Conservation (phyloP, 2,113 vertebrate genomes). For the Aegithalos caudatus region DNA sequence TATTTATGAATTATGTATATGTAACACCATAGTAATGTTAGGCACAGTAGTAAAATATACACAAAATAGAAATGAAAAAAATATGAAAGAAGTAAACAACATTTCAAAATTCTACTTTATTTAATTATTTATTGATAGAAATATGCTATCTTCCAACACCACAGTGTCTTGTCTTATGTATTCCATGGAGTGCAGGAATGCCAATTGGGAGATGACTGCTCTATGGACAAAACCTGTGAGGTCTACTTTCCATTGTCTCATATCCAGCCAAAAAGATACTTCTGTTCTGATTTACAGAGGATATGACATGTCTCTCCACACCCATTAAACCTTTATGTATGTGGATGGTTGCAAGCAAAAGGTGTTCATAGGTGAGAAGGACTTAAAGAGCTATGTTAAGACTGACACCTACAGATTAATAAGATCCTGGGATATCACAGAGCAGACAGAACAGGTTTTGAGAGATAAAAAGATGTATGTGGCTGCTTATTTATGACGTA, state of each 20-base stretch:
- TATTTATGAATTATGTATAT: neutral
- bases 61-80: neutral
- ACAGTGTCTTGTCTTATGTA: neutral
- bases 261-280: neutral
- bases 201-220: neutral
- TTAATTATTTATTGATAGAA: neutral
- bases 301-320: neutral
- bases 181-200: rapidly evolving
- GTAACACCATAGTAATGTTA: neutral
- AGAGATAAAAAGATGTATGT: neutral
- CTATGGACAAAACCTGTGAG: neutral
- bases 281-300: neutral
- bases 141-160: neutral
- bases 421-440: neutral
- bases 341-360: neutral
- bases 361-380: neutral
- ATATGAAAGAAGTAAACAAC: neutral
- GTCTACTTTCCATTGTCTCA: neutral
- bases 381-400: neutral
- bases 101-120: neutral
- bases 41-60: neutral
- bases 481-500: neutral
- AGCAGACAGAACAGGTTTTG: neutral
- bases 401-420: neutral
- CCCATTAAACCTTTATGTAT: neutral